These are phyloP conservation scores for Spilarctia lutea DNA, from an alignment of 2,888 invertebrate genomes.

Conservation along the genomic window DNA sequence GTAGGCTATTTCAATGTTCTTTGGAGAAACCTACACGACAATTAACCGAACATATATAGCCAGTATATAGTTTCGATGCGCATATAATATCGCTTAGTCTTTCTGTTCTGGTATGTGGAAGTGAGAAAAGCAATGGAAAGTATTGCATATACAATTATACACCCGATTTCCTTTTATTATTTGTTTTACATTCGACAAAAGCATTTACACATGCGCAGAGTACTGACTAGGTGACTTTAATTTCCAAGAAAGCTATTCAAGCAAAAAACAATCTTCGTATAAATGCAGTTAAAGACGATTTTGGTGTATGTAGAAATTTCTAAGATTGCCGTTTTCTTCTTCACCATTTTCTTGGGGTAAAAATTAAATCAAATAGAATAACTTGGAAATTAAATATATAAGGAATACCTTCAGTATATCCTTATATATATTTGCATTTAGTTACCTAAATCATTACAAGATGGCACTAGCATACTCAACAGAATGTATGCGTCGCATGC, in stretches of 20 bases:
- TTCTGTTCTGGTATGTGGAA: background rate
- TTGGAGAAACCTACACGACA: background rate
- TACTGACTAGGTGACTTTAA: background rate
- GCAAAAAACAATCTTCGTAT: background rate
- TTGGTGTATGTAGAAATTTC: background rate
- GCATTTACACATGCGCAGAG: background rate
- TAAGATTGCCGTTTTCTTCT: no score
- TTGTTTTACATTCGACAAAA: no score
- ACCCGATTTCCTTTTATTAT: background rate
- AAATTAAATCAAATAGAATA: no score
- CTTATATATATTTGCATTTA: background rate
- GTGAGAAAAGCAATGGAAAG: slow-evolving; percentile 1
- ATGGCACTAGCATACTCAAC: background rate
- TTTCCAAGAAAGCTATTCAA: background rate
- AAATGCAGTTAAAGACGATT: background rate
- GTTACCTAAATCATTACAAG: background rate
- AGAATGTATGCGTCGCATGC: slow-evolving; percentile 41
- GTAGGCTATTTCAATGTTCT: background rate
- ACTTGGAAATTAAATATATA: no score
- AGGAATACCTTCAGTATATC: no score
- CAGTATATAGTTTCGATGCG: background rate
- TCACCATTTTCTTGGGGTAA: no score
- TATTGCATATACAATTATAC: background rate
- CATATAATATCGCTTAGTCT: background rate
- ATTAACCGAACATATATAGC: background rate